Conservation (phyloP, 2,797 vertebrate species). For the Sus cebifrons region DNA sequence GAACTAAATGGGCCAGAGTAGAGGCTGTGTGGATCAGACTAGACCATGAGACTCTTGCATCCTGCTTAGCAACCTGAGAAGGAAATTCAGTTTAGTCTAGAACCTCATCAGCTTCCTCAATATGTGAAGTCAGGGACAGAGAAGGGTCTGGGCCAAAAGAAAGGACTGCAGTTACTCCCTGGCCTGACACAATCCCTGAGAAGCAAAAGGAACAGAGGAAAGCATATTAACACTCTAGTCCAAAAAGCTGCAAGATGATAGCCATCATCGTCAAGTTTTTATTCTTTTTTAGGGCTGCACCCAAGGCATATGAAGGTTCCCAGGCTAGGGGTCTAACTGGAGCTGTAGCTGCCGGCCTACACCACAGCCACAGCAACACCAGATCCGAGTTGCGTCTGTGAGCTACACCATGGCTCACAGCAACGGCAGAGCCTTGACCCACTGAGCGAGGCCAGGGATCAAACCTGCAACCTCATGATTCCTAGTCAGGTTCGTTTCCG, state of each 20-base stretch:
- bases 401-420: too few relatives aligned
- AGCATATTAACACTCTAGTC: background rate
- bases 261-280: constrained; percentile 18
- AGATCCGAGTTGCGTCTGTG: too few relatives aligned
- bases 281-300: too few relatives aligned
- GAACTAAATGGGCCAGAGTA: background rate
- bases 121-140: background rate
- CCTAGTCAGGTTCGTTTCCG: too few relatives aligned
- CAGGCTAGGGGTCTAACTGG: too few relatives aligned
- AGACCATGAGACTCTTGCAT: background rate
- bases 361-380: too few relatives aligned
- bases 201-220: background rate
- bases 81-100: constrained; percentile 18
- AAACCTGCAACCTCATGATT: too few relatives aligned
- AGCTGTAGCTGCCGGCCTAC: too few relatives aligned
- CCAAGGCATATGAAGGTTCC: too few relatives aligned
- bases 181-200: background rate
- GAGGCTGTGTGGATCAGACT: background rate
- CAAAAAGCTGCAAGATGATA: constrained; percentile 26
- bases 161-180: constrained; percentile 12
- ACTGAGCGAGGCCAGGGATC: too few relatives aligned
- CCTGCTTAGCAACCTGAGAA: constrained; percentile 7
- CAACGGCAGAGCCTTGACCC: too few relatives aligned
- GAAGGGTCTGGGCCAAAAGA: background rate
- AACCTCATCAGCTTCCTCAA: constrained; percentile 30